These are phyloP conservation scores for Bradypus variegatus DNA, from an alignment of 2,797 vertebrate genomes.

Conservation along the genomic window DNA sequence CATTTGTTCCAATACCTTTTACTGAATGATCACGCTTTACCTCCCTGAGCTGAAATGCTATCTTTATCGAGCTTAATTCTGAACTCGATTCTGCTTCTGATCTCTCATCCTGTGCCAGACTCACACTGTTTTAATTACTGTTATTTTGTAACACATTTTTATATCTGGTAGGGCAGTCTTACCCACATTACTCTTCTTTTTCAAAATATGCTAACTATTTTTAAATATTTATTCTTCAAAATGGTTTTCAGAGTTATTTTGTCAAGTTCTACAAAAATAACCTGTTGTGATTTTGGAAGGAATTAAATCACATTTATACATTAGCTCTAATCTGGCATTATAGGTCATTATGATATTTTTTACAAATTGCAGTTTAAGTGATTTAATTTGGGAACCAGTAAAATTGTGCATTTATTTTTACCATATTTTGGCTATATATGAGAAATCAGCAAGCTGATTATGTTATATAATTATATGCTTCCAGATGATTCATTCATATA, in stretches of 20 bases:
- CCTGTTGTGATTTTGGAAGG: neutral
- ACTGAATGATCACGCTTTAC: neutral
- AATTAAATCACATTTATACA: conserved; percentile 35
- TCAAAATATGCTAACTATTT: conserved; percentile 42
- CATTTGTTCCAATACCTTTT: conserved; percentile 8
- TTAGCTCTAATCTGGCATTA: conserved; percentile 2
- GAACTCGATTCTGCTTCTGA: conserved; percentile 39
- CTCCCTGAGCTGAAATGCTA: neutral
- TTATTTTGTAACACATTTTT: conserved; percentile 57
- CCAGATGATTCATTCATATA: conserved; percentile 23
- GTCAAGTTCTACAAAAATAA: conserved; percentile 32
- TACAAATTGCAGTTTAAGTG: conserved; percentile 23
- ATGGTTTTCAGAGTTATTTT: conserved; percentile 44
- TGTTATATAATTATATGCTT: neutral
- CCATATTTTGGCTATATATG: conserved; percentile 6
- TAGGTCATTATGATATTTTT: neutral
- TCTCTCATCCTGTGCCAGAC: conserved; percentile 34
- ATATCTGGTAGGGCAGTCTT: conserved; percentile 38
- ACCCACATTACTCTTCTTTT: conserved; percentile 34
- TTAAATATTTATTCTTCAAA: conserved; percentile 49
- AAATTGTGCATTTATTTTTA: conserved; percentile 16
- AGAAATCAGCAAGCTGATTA: neutral
- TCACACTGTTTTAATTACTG: conserved; percentile 51
- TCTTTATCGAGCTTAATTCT: conserved; percentile 24
- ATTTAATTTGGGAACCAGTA: conserved; percentile 30